These are phyloP conservation scores for Lepus europaeus DNA, from an alignment of 2,113 vertebrate genomes.

Conservation along the genomic window DNA sequence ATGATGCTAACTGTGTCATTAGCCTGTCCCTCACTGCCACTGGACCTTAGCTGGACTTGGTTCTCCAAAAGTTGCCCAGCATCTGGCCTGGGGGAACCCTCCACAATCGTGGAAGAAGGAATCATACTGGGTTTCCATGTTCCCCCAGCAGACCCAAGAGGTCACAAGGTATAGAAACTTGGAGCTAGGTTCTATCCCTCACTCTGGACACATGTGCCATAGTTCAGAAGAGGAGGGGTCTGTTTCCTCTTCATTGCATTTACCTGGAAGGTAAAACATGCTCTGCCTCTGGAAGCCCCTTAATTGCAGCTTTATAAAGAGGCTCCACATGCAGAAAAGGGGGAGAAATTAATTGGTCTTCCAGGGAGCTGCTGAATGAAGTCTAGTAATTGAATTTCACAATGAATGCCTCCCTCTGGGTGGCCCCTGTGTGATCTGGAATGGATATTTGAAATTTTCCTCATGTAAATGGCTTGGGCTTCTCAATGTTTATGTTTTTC, in stretches of 20 bases:
- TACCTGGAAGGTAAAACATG: slow-evolving; percentile 55
- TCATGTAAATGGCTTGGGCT: slow-evolving; percentile 56
- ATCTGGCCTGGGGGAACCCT: background rate
- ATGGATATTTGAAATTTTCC: slow-evolving; percentile 71
- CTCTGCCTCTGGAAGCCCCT: slow-evolving; percentile 60
- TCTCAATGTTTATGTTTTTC: slow-evolving; percentile 19
- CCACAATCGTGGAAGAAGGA: background rate
- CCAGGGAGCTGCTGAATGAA: slow-evolving; percentile 74
- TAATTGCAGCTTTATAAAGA: slow-evolving; percentile 77
- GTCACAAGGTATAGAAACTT: background rate
- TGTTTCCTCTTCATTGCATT: slow-evolving; percentile 16
- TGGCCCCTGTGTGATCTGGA: slow-evolving; percentile 56
- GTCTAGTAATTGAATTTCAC: slow-evolving; percentile 81
- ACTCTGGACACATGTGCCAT: background rate
- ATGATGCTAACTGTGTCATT: background rate
- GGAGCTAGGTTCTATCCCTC: background rate
- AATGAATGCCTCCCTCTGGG: slow-evolving; percentile 77
- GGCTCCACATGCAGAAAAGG: slow-evolving; percentile 61
- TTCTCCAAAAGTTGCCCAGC: background rate
- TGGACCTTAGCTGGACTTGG: background rate
- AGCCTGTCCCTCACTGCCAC: background rate
- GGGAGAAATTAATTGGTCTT: slow-evolving; percentile 79
- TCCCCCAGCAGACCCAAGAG: background rate
- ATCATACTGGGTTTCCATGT: background rate
- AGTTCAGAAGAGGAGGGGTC: background rate